Evolutionary conservation across 2,888 invertebrate genomes (phyloP), one percentile per base, ranked within the genome.

Genomic region (Sepiola atlantica): DNA sequence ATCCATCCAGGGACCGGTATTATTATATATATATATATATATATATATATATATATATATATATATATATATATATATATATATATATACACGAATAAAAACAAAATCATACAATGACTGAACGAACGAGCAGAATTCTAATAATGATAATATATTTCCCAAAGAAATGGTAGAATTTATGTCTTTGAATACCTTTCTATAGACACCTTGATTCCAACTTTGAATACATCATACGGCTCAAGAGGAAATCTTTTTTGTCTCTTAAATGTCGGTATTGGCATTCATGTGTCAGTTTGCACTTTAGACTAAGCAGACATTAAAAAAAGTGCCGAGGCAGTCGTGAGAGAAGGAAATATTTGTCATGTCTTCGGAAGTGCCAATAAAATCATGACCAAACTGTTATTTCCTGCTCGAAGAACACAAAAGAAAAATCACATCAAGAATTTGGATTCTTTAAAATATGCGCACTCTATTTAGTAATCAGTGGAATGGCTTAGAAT

Each of bases 341-440:
- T 77, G 77, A 77, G 77, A 77, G 32, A n/a, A 77, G 77, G 77
- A 77, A 77, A 77, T 77, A 77, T 77, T 77, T 20, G 32, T 77
- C 77, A 77, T n/a, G 77, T 77, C 77, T 77, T 77, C 77, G 77
- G 77, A 77, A n/a, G 16, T 77, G 77, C 77, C 77, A 77, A 77
- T 77, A 77, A 77, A 77, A 77, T 77, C 77, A 77, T 77, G 77
- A 77, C 77, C 77, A 77, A 77, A 77, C 77, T 77, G 77, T 77
- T 77, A 77, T 77, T 77, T 77, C 77, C 77, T 77, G 77, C 77
- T n/a, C n/a, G 14, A 32, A 10, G 77, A 77, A n/a, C 18, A 77
- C 32, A 77, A 77, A 77, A n/a, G 45, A 10, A 77, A 77, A 77
- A 77, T n/a, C 77, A n/a, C 32, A 77, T 45, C n/a, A n/a, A 77